Evolutionary conservation across 2,797 vertebrate genomes (phyloP).

Genomic region (Perdix hodgsoniae): DNA sequence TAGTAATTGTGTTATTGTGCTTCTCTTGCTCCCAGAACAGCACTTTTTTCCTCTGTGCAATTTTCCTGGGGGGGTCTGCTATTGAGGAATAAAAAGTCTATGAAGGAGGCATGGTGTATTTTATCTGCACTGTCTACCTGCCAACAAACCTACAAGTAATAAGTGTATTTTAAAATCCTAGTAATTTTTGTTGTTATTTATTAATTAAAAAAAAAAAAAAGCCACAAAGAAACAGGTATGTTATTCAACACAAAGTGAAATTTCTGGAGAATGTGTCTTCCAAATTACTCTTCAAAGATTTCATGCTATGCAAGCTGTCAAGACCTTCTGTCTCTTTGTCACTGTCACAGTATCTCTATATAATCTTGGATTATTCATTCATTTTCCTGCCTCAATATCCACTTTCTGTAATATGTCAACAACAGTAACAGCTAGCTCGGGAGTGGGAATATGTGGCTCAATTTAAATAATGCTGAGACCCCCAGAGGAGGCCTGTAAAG

Average conservation of each 20-base stretch:
- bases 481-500: background rate
- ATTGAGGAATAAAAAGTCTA: background rate
- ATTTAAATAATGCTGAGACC: background rate
- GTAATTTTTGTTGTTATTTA: background rate
- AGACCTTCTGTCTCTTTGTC: background rate
- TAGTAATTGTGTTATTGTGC: background rate
- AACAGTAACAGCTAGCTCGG: background rate
- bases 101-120: background rate
- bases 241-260: background rate
- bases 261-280: background rate
- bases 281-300: background rate
- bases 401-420: background rate
- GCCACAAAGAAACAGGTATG: background rate
- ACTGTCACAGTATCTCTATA: background rate
- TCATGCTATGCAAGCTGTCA: background rate
- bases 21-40: background rate
- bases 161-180: background rate
- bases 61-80: background rate
- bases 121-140: background rate
- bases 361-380: background rate
- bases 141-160: background rate
- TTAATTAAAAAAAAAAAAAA: background rate
- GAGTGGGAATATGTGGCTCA: background rate
- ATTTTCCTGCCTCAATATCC: background rate
- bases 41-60: background rate